Evolutionary conservation across 1,140 invertebrate genomes (phyloP).

Genomic region (Cecropterus lyciades): DNA sequence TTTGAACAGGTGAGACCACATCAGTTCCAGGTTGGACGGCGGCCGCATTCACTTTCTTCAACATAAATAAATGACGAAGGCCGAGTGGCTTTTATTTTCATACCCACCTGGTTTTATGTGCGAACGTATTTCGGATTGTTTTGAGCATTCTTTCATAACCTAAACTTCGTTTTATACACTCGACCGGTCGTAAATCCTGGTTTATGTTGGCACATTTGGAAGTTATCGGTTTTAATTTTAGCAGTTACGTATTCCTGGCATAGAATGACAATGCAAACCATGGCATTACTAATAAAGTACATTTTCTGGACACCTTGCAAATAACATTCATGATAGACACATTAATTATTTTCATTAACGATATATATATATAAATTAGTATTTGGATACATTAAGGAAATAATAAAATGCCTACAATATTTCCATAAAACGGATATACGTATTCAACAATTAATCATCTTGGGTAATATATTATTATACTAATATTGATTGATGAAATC

Average conservation of each 20-base stretch:
- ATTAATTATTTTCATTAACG: too few relatives aligned
- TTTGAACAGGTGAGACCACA: constrained; percentile 69
- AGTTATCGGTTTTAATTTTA: constrained; percentile 67
- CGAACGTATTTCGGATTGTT: constrained; percentile 64
- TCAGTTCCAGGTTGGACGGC: constrained; percentile 47
- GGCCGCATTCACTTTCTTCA: constrained; percentile 64
- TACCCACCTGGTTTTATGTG: constrained; percentile 70
- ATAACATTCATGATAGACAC: too few relatives aligned
- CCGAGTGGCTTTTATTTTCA: constrained; percentile 62
- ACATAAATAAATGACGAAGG: constrained; percentile 67
- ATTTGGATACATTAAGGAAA: too few relatives aligned
- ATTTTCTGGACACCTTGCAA: too few relatives aligned
- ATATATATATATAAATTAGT: too few relatives aligned
- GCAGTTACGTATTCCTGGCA: constrained; percentile 58
- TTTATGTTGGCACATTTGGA: constrained; percentile 72
- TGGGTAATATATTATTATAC: not conserved
- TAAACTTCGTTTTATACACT: constrained; percentile 70
- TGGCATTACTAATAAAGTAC: too few relatives aligned
- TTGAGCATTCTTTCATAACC: constrained; percentile 72
- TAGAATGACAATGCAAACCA: constrained; percentile 31
- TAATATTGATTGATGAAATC: constrained; percentile 18
- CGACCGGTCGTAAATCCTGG: constrained; percentile 64
- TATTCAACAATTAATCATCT: not conserved
- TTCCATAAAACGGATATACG: too few relatives aligned
- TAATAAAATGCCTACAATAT: too few relatives aligned